Percentiles rank a stretch among this genome's conserved stretches.
phyloP scores from a whole-genome alignment of 2,888 invertebrate genomes.

The Lycia hirtaria region DNA sequence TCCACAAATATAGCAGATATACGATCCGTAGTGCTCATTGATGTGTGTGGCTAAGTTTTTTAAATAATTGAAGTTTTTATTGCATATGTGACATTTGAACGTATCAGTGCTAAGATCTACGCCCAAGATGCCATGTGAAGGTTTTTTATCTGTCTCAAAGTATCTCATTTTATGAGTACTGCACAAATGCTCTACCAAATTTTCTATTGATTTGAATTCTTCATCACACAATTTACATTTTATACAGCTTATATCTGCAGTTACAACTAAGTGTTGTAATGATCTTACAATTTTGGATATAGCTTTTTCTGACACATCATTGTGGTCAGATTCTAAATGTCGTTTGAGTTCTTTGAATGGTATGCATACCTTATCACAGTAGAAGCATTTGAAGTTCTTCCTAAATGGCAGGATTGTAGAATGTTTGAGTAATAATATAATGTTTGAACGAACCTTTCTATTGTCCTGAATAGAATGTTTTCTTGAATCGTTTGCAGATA shows the following conservation, averaged over 20 bases:
- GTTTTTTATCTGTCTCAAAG: conserved; percentile 25
- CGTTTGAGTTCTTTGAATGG: conserved; percentile 22
- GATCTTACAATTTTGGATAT: conserved; percentile 33
- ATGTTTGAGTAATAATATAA: not conserved
- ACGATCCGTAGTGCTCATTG: conserved; percentile 58
- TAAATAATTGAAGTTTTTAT: conserved; percentile 44
- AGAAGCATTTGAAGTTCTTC: conserved; percentile 14
- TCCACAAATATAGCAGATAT: conserved; percentile 59
- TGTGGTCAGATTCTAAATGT: conserved; percentile 18
- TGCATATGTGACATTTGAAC: conserved; percentile 42
- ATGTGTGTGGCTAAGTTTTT: conserved; percentile 54
- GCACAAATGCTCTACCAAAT: conserved; percentile 38
- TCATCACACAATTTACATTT: conserved; percentile 41
- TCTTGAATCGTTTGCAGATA: too few species aligned
- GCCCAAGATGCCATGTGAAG: conserved; percentile 43
- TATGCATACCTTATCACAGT: not conserved
- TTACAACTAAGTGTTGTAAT: conserved; percentile 42
- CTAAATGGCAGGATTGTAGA: conserved; percentile 15
- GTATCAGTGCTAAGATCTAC: conserved; percentile 43
- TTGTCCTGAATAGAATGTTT: too few species aligned
- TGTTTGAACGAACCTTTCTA: too few species aligned
- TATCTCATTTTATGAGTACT: conserved; percentile 35
- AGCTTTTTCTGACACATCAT: conserved; percentile 21
- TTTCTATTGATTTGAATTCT: conserved; percentile 39
- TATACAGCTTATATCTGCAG: conserved; percentile 45